Conservation (phyloP, 64 coral and sea anemone species). For the Stylophora pistillata region DNA sequence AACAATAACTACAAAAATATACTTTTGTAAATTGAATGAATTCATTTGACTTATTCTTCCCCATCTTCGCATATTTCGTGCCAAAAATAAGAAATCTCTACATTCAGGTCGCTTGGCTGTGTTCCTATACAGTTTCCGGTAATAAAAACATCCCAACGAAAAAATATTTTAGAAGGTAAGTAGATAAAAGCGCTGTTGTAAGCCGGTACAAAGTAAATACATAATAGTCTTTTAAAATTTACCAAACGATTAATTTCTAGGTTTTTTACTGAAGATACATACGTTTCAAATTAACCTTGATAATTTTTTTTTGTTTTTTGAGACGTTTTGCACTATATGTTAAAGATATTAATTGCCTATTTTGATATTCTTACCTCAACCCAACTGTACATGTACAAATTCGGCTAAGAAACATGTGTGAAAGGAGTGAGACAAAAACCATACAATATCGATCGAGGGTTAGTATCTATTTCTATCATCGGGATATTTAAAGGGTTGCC, state of each 20-base stretch:
- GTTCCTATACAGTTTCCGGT: neutral
- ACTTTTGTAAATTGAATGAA: slow-evolving; percentile 10
- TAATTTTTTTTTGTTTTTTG: too few species aligned
- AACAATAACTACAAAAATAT: slow-evolving; percentile 7
- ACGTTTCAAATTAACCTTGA: too few species aligned
- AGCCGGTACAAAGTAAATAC: neutral
- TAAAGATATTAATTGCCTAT: too few species aligned
- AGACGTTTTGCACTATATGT: too few species aligned
- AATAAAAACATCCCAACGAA: neutral
- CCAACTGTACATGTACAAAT: too few species aligned
- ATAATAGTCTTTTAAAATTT: neutral
- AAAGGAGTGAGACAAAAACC: too few species aligned
- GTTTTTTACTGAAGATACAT: neutral
- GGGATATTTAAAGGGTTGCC: too few species aligned
- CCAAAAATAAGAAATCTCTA: neutral
- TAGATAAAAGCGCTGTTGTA: neutral
- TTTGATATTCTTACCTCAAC: too few species aligned
- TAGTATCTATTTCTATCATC: too few species aligned
- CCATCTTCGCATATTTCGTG: neutral
- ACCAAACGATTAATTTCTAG: neutral
- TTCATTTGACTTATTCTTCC: neutral
- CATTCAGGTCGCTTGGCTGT: neutral
- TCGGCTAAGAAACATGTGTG: too few species aligned
- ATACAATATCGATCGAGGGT: too few species aligned
- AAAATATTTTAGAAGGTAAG: neutral